phyloP scores from a whole-genome alignment of 2,797 vertebrate genomes.

The Amniataba percoides region DNA sequence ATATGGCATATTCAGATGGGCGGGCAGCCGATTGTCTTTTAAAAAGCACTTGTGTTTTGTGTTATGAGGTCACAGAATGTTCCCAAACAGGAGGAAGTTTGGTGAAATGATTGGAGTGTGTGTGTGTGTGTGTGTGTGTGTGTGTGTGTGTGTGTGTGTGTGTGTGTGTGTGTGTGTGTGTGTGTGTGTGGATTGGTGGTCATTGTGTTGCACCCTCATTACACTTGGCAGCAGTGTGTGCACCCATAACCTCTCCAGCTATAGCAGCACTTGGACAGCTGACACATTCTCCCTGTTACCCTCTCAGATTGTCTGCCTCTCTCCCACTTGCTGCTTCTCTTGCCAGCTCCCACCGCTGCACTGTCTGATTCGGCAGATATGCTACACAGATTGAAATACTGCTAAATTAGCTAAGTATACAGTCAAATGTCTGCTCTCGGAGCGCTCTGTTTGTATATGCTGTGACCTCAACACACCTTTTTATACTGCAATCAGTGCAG shows the following conservation, averaged over 20 bases:
- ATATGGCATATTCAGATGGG: neutral
- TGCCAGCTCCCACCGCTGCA: constrained; percentile 17
- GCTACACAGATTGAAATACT: constrained; percentile 45
- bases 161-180: neutral
- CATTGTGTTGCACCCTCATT: constrained; percentile 42
- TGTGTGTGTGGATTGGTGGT: constrained; percentile 31
- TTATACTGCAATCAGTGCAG: constrained; percentile 51
- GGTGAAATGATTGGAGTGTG: constrained; percentile 21
- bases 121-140: neutral
- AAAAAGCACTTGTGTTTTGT: constrained; percentile 19
- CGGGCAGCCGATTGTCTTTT: neutral
- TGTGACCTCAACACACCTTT: constrained; percentile 42
- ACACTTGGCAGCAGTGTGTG: constrained; percentile 41
- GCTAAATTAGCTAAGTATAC: constrained; percentile 47
- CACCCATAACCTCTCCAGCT: constrained; percentile 49
- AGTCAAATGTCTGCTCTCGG: constrained; percentile 17
- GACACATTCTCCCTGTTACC: constrained; percentile 25
- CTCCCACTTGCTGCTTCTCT: constrained; percentile 28
- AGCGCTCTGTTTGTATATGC: constrained; percentile 34
- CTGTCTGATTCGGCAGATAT: constrained; percentile 49
- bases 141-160: too few relatives aligned
- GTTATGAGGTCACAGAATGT: constrained; percentile 8
- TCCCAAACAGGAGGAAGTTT: constrained; percentile 30
- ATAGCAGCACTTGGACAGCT: constrained; percentile 46
- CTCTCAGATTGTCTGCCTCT: constrained; percentile 39